Conservation (phyloP, 2,888 invertebrate genomes). For the Blera fallax region DNA sequence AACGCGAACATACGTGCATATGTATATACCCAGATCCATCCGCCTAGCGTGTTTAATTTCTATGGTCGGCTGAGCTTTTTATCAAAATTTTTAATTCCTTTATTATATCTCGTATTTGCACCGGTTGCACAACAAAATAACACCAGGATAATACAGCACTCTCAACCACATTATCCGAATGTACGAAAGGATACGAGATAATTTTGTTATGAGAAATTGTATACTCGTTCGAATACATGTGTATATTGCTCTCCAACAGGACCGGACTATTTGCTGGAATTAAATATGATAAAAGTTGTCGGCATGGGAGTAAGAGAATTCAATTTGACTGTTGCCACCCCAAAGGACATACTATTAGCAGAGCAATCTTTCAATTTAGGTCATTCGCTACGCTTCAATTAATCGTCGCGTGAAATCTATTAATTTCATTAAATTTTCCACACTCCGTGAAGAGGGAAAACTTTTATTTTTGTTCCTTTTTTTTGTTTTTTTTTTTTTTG, state of each 20-base stretch:
- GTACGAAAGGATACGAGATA: conserved; percentile 48
- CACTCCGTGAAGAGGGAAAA: conserved; percentile 37
- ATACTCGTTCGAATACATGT: neutral
- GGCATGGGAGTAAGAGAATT: conserved; percentile 35
- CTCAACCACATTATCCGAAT: conserved; percentile 33
- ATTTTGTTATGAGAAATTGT: conserved; percentile 41
- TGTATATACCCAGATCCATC: neutral
- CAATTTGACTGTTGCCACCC: conserved; percentile 36
- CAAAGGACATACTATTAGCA: conserved; percentile 31
- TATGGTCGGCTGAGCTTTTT: conserved; percentile 55
- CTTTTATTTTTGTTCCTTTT: conserved; percentile 22
- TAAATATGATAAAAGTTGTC: conserved; percentile 47
- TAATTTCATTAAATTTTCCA: conserved; percentile 67
- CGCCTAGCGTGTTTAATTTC: conserved; percentile 27
- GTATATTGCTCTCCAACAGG: neutral
- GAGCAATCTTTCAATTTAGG: conserved; percentile 66
- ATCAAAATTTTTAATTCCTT: conserved; percentile 48
- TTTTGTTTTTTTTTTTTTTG: conserved; percentile 6
- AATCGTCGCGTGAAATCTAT: conserved; percentile 67
- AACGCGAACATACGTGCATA: neutral
- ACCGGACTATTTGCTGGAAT: conserved; percentile 30
- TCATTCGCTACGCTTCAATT: conserved; percentile 65
- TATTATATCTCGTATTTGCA: conserved; percentile 59
- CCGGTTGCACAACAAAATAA: conserved; percentile 63
- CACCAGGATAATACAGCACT: conserved; percentile 33